A percentile compares a stretch with the other conserved stretches of the same genome.
These are phyloP conservation scores for Acanthopagrus latus DNA, from an alignment of 2,797 vertebrate species.

Conservation along the genomic window DNA sequence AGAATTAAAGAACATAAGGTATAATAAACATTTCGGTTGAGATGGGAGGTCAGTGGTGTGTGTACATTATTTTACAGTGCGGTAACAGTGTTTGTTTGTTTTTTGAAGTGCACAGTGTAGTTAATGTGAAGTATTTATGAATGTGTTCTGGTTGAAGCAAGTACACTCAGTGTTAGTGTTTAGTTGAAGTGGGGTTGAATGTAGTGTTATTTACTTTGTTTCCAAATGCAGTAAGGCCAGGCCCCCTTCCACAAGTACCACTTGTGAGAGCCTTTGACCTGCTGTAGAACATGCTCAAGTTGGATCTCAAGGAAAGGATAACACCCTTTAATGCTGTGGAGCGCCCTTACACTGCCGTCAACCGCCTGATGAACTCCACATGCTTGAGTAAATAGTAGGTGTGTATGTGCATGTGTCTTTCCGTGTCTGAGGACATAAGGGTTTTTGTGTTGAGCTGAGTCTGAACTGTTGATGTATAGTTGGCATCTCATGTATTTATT, in stretches of 20 bases:
- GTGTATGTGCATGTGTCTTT: too few species aligned
- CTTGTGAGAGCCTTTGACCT: conserved; percentile 4
- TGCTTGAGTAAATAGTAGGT: too few species aligned
- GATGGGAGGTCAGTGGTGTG: neutral
- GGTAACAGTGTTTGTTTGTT: neutral
- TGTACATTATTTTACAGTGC: neutral
- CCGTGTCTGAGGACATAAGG: too few species aligned
- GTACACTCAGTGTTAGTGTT: conserved; percentile 32
- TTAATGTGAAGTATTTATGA: neutral
- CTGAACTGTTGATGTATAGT: too few species aligned
- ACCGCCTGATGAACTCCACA: neutral
- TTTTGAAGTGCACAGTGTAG: neutral
- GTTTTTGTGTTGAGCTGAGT: too few species aligned
- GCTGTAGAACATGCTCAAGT: conserved; percentile 17
- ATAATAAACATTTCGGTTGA: neutral
- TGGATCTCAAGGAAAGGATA: conserved; percentile 19
- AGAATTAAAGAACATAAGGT: neutral
- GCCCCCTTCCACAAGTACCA: conserved; percentile 3
- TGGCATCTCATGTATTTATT: too few species aligned
- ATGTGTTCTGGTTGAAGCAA: conserved; percentile 8
- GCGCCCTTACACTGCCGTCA: neutral
- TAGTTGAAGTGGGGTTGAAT: conserved; percentile 26
- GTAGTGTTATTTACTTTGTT: conserved; percentile 22
- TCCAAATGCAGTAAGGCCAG: conserved; percentile 1
- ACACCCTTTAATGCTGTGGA: neutral